A percentile compares a stretch with the other conserved stretches of the same genome.
Evolutionary conservation across 2,797 vertebrate species (phyloP).

Genomic region (Alfaro cultratus): DNA sequence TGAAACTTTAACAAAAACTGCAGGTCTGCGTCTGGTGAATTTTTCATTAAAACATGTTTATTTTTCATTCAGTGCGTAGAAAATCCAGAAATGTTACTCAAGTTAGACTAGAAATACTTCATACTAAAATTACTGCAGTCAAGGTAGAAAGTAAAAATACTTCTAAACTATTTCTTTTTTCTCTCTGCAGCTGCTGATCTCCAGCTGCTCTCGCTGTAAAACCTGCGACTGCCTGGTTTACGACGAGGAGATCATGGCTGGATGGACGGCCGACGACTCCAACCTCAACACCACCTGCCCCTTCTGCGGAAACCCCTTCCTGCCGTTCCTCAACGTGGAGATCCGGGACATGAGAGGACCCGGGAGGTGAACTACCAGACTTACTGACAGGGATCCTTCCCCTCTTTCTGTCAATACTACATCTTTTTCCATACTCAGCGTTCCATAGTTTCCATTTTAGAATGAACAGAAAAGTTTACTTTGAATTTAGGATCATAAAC

Average conservation of each 20-base stretch:
- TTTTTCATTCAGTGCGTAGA: no score
- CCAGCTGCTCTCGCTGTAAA: slow-evolving; percentile 96
- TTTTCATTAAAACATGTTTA: no score
- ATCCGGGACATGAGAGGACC: slow-evolving; percentile 90
- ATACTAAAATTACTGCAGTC: no score
- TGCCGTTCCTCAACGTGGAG: slow-evolving; percentile 95
- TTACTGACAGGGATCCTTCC: not conserved
- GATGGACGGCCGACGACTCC: slow-evolving; percentile 98
- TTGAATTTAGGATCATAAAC: not conserved
- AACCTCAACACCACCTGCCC: slow-evolving; percentile 98
- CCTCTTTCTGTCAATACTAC: not conserved
- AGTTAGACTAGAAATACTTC: no score
- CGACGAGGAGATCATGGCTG: slow-evolving; percentile 99
- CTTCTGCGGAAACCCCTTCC: slow-evolving; percentile 94
- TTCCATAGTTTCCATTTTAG: not conserved
- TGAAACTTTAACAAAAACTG: no score
- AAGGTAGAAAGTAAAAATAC: no score
- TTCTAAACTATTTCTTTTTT: not conserved
- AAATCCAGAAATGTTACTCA: no score
- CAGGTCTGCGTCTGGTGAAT: no score
- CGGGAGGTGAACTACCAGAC: slow-evolving; percentile 74
- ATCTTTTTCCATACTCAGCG: not conserved
- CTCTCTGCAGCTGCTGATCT: slow-evolving; percentile 88
- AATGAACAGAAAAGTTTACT: not conserved
- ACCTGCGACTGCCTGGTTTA: slow-evolving; percentile 97